Evolutionary conservation across 1,140 invertebrate species (phyloP).

Genomic region (Aricia agestis): DNA sequence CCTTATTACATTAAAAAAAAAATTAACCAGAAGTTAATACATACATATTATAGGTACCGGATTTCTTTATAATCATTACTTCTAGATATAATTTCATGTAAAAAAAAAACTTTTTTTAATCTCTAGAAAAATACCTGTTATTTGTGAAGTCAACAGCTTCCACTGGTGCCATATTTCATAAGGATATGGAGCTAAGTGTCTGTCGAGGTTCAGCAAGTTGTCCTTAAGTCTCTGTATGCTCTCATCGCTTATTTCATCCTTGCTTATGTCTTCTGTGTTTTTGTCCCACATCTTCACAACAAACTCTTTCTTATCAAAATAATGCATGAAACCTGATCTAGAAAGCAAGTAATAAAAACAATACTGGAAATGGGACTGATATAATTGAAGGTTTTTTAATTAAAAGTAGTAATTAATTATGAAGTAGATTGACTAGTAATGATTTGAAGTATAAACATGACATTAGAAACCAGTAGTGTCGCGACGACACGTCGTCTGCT

Average conservation of each 20-base stretch:
- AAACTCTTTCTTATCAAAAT: conserved; percentile 89
- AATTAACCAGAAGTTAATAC: too few relatives aligned
- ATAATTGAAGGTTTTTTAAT: not conserved
- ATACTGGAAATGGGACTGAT: not conserved
- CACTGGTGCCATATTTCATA: conserved; percentile 92
- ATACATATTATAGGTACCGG: too few relatives aligned
- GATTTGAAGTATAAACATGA: not conserved
- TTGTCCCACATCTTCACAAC: conserved; percentile 92
- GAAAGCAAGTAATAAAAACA: conserved; percentile 46
- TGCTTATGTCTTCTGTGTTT: conserved; percentile 81
- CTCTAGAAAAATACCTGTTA: too few relatives aligned
- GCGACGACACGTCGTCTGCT: too few relatives aligned
- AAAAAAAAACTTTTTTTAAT: too few relatives aligned
- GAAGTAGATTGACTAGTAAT: not conserved
- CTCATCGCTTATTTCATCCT: conserved; percentile 77
- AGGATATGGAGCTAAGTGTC: conserved; percentile 92
- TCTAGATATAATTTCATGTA: too few relatives aligned
- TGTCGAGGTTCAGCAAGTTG: conserved; percentile 88
- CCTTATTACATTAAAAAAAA: too few relatives aligned
- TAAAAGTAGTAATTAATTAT: not conserved
- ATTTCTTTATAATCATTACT: too few relatives aligned
- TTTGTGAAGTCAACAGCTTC: conserved; percentile 86
- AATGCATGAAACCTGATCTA: conserved; percentile 93
- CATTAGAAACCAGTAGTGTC: too few relatives aligned
- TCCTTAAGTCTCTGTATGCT: conserved; percentile 79